Conservation (phyloP, 2,113 vertebrate genomes). For the Platichthys flesus region DNA sequence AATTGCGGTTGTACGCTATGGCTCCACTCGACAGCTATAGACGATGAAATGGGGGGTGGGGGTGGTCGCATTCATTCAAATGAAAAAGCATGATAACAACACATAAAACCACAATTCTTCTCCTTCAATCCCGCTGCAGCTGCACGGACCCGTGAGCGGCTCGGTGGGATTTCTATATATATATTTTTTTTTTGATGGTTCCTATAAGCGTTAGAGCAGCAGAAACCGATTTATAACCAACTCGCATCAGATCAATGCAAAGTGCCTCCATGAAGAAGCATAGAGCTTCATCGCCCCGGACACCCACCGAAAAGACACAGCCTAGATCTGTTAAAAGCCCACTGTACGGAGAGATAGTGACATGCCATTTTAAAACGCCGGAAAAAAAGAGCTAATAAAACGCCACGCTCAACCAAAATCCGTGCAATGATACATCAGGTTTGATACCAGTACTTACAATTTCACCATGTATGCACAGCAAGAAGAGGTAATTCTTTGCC, state of each 20-base stretch:
- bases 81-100: slow-evolving; percentile 57
- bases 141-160: slow-evolving; percentile 15
- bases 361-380: slow-evolving; percentile 65
- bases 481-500: slow-evolving; percentile 84
- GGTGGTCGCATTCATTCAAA: slow-evolving; percentile 61
- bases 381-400: slow-evolving; percentile 40
- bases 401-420: slow-evolving; percentile 24
- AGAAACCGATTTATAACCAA: slow-evolving; percentile 34
- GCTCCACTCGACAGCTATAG: slow-evolving; percentile 61
- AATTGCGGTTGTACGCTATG: slow-evolving; percentile 40
- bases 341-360: slow-evolving; percentile 63
- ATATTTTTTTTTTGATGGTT: background rate
- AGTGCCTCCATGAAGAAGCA: slow-evolving; percentile 72
- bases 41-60: slow-evolving; percentile 67
- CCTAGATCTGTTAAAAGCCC: slow-evolving; percentile 68
- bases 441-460: slow-evolving; percentile 81
- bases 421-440: slow-evolving; percentile 31
- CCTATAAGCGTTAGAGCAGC: slow-evolving; percentile 17
- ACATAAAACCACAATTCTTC: slow-evolving; percentile 29
- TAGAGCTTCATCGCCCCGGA: slow-evolving; percentile 72
- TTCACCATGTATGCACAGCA: slow-evolving; percentile 88
- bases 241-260: slow-evolving; percentile 67
- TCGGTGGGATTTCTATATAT: background rate
- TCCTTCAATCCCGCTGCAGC: slow-evolving; percentile 17
- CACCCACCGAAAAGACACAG: slow-evolving; percentile 74